Conservation (phyloP, 2,888 invertebrate species). For the Nematopogon swammerdamellus region DNA sequence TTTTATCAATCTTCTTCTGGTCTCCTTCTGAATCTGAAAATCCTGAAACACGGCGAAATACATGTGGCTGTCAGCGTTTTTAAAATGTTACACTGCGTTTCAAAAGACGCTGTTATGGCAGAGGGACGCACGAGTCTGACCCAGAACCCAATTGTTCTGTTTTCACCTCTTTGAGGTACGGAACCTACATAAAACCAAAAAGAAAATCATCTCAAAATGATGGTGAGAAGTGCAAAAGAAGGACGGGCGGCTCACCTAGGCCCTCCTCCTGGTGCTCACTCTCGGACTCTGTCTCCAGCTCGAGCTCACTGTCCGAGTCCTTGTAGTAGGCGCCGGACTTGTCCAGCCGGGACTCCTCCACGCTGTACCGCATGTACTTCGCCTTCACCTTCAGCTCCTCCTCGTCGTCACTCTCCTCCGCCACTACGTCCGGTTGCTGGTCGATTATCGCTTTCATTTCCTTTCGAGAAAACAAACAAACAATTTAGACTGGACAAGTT, state of each 20-base stretch:
- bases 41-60: too few relatives aligned
- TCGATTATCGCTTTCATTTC: conserved; percentile 56
- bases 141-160: too few relatives aligned
- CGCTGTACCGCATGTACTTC: conserved; percentile 61
- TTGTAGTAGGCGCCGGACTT: conserved; percentile 68
- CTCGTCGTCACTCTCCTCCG: conserved; percentile 62
- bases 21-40: conserved; percentile 64
- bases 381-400: conserved; percentile 49
- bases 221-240: conserved; percentile 6
- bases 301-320: conserved; percentile 62
- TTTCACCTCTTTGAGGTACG: too few relatives aligned
- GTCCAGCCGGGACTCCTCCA: conserved; percentile 63
- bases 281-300: conserved; percentile 57
- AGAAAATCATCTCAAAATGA: conserved; percentile 52
- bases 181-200: too few relatives aligned
- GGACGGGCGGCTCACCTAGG: conserved; percentile 34
- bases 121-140: too few relatives aligned
- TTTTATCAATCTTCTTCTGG: conserved; percentile 30
- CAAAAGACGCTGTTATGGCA: too few relatives aligned
- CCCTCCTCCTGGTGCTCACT: conserved; percentile 53
- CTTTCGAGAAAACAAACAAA: too few relatives aligned
- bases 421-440: conserved; percentile 63
- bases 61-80: too few relatives aligned
- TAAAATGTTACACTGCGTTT: too few relatives aligned
- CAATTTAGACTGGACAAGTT: conserved; percentile 4